phyloP scores from a whole-genome alignment of 23 tunicate genomes.

The Ciona savignyi region DNA sequence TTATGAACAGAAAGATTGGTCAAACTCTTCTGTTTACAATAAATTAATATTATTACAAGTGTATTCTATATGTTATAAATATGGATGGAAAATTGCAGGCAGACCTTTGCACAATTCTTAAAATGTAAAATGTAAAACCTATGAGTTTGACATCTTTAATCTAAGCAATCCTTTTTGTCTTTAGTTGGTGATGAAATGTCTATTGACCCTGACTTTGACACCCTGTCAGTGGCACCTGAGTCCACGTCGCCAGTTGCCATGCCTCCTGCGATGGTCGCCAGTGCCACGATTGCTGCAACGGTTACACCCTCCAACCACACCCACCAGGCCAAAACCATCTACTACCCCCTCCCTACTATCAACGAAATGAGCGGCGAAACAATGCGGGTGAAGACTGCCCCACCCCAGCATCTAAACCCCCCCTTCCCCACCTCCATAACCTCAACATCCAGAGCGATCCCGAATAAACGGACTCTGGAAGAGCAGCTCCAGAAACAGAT shows the following conservation, averaged over 20 bases:
- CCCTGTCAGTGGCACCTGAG: neutral
- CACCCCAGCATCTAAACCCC: neutral
- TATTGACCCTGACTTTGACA: neutral
- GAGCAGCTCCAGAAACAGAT: slow-evolving; percentile 21
- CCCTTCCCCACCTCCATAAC: neutral
- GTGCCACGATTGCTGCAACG: neutral
- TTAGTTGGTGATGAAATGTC: neutral
- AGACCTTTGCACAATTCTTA: no score
- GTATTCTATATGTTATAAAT: no score
- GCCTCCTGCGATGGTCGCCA: neutral
- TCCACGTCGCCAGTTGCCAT: neutral
- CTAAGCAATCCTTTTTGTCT: no score
- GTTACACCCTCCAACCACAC: neutral
- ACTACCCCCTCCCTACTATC: neutral
- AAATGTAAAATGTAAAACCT: no score
- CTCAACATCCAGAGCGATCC: slow-evolving; percentile 1
- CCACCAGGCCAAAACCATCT: neutral
- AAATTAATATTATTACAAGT: no score
- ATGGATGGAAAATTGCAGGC: no score
- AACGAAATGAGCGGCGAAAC: neutral
- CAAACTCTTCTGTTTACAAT: no score
- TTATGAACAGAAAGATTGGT: no score
- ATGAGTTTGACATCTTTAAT: no score
- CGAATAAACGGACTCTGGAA: slow-evolving; percentile 12
- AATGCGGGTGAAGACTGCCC: neutral